These are phyloP conservation scores for Drosophila pachea DNA, from an alignment of 1,140 invertebrate genomes.

Conservation along the genomic window DNA sequence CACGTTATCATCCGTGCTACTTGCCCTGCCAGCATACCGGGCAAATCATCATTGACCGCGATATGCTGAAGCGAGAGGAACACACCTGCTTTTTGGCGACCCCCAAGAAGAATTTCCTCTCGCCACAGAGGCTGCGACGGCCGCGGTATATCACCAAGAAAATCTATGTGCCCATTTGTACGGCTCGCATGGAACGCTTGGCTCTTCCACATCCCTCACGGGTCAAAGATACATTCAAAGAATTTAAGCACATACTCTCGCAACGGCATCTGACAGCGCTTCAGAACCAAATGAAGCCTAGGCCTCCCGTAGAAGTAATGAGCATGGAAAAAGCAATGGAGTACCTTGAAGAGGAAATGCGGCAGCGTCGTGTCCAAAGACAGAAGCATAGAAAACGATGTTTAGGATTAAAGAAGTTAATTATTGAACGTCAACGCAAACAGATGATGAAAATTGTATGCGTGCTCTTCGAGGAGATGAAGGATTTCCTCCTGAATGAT, in stretches of 20 bases:
- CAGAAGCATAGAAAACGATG: conserved; percentile 51
- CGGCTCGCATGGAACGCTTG: conserved; percentile 63
- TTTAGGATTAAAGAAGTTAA: conserved; percentile 53
- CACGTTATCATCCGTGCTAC: conserved; percentile 59
- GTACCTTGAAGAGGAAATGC: conserved; percentile 65
- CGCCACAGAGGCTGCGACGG: conserved; percentile 21
- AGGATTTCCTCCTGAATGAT: conserved; percentile 71
- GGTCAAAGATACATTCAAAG: conserved; percentile 47
- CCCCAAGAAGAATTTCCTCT: conserved; percentile 58
- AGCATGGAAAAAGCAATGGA: conserved; percentile 65
- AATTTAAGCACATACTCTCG: conserved; percentile 46
- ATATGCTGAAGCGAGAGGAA: conserved; percentile 67
- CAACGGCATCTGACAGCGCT: conserved; percentile 45
- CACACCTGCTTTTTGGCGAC: conserved; percentile 69
- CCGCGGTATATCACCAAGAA: conserved; percentile 55
- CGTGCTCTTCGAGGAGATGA: conserved; percentile 75
- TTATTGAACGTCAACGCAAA: conserved; percentile 61
- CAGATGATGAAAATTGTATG: conserved; percentile 75
- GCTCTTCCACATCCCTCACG: conserved; percentile 57
- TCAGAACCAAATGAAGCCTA: conserved; percentile 55
- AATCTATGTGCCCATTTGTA: conserved; percentile 56
- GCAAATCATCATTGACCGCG: conserved; percentile 71
- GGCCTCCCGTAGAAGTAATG: conserved; percentile 53
- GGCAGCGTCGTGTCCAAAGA: conserved; percentile 51
- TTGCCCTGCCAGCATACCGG: conserved; percentile 65